Base-by-base conservation (phyloP, 2,888 invertebrate genomes). In the Temnothorax ravouxi region DNA sequence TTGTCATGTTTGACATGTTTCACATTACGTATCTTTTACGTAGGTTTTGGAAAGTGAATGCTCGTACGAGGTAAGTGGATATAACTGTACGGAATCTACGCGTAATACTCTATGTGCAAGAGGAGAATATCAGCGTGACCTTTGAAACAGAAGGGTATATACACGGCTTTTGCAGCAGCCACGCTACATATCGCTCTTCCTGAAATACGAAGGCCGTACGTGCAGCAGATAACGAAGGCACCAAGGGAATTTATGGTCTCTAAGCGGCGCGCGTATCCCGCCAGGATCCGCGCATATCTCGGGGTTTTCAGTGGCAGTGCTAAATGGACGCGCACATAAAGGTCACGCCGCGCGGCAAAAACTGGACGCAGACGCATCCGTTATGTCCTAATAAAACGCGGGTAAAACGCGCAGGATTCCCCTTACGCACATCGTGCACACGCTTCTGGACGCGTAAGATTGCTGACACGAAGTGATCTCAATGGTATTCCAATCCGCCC, bases 281-380 rank as follows among this genome's bases (percentile, higher is more conserved):
- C 29, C 21, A 50, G 34, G n/a, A 21, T 56, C 50, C 62, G 13
- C 21, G 77, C n/a, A n/a, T 77, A 34, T 85, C 77, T 77, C 72
- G n/a, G 18, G 9, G 15, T 77, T 77, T 67, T 83, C 61, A 52
- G 29, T 61, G 81, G 69, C 86, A 77, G 72, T 81, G 84, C 62
- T 84, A 84, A 88, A 88, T 82, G 84, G 59, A 84, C 69, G 79
- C 21, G 56, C 83, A 41, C 1, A 44, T 62, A 85, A 88, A 87
- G 85, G 85, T 88, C 77, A 86, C 13, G 69, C 25, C 44, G 21
- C 54, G 34, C 56, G 47, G 75, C 29, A 88, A 88, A 87, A 88
- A 88, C 85, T 84, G 71, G 85, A 85, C 75, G 62, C 69, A 56
- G 41, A 74, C 75, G 79, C 75, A 86, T 88, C 87, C 88, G 88